Conservation (phyloP, 2,888 invertebrate species). For the Lepidocyrtinus sp. region DNA sequence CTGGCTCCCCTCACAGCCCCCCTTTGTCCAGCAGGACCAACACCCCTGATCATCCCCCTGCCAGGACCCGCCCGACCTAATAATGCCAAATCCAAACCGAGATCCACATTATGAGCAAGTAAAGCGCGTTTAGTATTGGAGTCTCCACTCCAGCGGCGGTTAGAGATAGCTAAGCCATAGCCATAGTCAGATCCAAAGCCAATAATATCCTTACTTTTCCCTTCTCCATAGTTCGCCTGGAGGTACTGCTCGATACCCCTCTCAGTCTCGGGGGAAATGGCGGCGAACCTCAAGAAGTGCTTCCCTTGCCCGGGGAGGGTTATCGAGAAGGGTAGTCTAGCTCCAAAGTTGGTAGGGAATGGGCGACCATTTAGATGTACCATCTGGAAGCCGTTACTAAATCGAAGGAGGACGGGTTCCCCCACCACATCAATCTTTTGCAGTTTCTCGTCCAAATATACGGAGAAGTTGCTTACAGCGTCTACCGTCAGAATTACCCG, state of each 20-base stretch:
- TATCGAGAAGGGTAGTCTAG: conserved; percentile 83
- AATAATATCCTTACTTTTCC: conserved; percentile 5
- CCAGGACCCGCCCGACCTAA: conserved; percentile 44
- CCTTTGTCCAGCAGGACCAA: conserved; percentile 37
- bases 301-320: conserved; percentile 80
- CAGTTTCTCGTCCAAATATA: conserved; percentile 87
- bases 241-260: conserved; percentile 75
- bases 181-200: no score
- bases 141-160: conserved; percentile 4
- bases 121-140: conserved; percentile 19
- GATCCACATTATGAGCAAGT: neutral
- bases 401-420: conserved; percentile 82
- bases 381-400: conserved; percentile 83
- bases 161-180: no score
- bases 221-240: conserved; percentile 35
- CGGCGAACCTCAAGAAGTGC: conserved; percentile 84
- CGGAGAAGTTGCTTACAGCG: conserved; percentile 83
- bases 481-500: conserved; percentile 89
- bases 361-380: conserved; percentile 85
- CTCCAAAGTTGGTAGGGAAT: conserved; percentile 81
- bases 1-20: conserved; percentile 20
- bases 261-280: conserved; percentile 81
- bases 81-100: conserved; percentile 14
- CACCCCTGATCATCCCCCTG: conserved; percentile 25
- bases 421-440: conserved; percentile 81